phyloP scores from a whole-genome alignment of 2,888 invertebrate species.

The Sinopyrophorus schimmeli region DNA sequence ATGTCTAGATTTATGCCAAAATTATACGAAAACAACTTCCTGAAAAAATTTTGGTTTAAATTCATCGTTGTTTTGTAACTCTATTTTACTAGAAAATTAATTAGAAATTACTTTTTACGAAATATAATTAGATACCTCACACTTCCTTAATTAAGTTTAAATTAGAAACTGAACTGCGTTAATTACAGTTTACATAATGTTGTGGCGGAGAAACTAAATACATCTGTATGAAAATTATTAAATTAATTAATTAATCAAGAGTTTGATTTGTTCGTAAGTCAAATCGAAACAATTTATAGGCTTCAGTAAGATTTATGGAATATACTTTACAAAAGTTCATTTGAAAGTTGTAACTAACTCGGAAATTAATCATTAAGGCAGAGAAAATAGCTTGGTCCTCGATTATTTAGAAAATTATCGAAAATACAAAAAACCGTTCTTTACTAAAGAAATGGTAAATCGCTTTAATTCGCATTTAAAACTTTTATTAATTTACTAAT shows the following conservation, averaged over 20 bases:
- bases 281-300: neutral
- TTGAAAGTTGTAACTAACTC: slow-evolving; percentile 5
- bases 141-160: slow-evolving; percentile 19
- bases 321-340: neutral
- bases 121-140: slow-evolving; percentile 18
- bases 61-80: slow-evolving; percentile 10
- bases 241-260: slow-evolving; percentile 13
- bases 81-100: slow-evolving; percentile 19
- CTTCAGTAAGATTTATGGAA: slow-evolving; percentile 3
- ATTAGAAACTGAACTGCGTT: slow-evolving; percentile 18
- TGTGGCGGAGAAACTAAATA: slow-evolving; percentile 9
- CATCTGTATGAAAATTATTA: slow-evolving; percentile 11
- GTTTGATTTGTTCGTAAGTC: slow-evolving; percentile 2
- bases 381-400: too few relatives aligned
- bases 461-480: too few relatives aligned
- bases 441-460: too few relatives aligned
- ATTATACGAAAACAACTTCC: too few relatives aligned
- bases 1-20: too few relatives aligned
- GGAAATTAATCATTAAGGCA: neutral
- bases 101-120: slow-evolving; percentile 17
- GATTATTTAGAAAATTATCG: slow-evolving; percentile 15
- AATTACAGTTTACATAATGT: slow-evolving; percentile 19
- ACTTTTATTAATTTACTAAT: too few relatives aligned
- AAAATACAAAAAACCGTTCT: too few relatives aligned
- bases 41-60: slow-evolving; percentile 4